Percentiles rank a stretch among this genome's conserved stretches.
phyloP scores from a whole-genome alignment of 2,113 vertebrate genomes.

The Sylvietta virens region DNA sequence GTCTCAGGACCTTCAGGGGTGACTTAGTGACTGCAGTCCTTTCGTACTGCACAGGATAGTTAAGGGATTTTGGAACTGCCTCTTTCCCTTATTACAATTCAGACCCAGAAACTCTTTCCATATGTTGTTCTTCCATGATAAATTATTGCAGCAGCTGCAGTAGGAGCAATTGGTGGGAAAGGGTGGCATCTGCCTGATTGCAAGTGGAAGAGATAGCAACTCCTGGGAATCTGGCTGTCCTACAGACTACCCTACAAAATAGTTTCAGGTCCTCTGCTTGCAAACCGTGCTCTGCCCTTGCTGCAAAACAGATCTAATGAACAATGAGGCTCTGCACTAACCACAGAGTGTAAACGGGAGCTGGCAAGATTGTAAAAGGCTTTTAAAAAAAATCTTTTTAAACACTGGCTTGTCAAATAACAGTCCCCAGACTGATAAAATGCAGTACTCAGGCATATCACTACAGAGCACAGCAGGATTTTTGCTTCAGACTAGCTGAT shows the following conservation, averaged over 20 bases:
- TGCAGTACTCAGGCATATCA: neutral
- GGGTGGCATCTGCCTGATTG: neutral
- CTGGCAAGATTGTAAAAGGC: neutral
- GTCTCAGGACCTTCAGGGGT: neutral
- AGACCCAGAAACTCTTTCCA: neutral
- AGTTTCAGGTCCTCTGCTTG: neutral
- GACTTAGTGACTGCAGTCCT: neutral
- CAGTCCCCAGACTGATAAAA: constrained; percentile 19
- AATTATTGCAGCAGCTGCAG: constrained; percentile 8
- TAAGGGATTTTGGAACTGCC: neutral
- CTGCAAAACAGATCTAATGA: neutral
- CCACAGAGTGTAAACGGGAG: neutral
- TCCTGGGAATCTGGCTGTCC: neutral
- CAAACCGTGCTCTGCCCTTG: neutral
- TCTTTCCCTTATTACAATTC: neutral
- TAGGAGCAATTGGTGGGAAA: neutral
- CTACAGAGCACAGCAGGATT: neutral
- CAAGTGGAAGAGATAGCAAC: neutral
- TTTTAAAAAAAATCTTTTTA: neutral
- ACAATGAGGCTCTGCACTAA: neutral
- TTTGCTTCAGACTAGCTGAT: constrained; percentile 25
- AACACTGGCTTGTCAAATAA: constrained; percentile 4
- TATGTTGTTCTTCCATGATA: neutral
- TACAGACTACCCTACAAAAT: neutral
- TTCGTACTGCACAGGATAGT: neutral